Percentiles rank a stretch among this genome's conserved stretches.
Conservation (phyloP, 1,140 invertebrate species). For the Heliconius congener region DNA sequence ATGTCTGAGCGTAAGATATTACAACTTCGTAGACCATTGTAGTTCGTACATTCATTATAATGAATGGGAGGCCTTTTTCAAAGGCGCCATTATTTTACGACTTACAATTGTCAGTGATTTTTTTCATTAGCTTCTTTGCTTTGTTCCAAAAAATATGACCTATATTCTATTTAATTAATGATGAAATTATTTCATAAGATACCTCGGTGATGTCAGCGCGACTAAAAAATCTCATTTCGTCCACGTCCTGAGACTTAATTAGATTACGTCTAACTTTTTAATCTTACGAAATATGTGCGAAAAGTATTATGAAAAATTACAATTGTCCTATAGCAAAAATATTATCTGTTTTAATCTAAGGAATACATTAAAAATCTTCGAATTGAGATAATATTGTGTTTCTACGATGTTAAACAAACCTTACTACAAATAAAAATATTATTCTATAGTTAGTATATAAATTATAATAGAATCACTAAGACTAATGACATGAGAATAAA, state of each 20-base stretch:
- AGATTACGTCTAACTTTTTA: background rate
- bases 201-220: slow-evolving; percentile 10
- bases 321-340: no score
- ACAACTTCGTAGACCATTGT: slow-evolving; percentile 45
- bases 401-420: no score
- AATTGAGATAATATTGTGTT: no score
- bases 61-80: slow-evolving; percentile 46
- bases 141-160: slow-evolving; percentile 45
- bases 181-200: slow-evolving; percentile 30
- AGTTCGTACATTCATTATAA: slow-evolving; percentile 48
- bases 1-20: slow-evolving; percentile 37
- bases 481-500: background rate
- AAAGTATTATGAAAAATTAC: no score
- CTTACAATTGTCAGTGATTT: slow-evolving; percentile 39
- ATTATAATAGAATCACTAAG: background rate
- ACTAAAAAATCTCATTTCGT: background rate
- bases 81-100: slow-evolving; percentile 50
- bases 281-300: background rate
- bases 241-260: background rate
- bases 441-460: no score
- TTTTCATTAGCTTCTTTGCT: slow-evolving; percentile 44
- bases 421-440: no score
- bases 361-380: no score
- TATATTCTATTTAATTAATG: slow-evolving; percentile 36
- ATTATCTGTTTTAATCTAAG: no score